phyloP scores from a whole-genome alignment of 2,113 vertebrate species.

The Hydropotes inermis region DNA sequence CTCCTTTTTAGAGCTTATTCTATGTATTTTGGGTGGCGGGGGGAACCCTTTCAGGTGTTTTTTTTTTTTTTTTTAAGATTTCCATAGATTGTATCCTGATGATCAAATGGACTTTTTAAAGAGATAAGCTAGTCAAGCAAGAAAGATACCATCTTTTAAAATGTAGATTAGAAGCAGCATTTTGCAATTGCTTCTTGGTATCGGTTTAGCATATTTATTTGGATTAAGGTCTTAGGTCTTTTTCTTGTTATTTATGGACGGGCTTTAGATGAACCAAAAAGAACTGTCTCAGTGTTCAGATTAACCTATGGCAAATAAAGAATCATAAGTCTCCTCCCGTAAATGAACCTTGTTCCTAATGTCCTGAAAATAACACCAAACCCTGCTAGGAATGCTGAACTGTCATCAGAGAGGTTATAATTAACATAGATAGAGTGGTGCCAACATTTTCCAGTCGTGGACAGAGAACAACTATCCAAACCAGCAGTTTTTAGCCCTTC shows the following conservation, averaged over 20 bases:
- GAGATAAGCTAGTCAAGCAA: not conserved
- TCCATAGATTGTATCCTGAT: constrained; percentile 42
- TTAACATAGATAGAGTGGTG: constrained; percentile 51
- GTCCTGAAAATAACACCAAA: constrained; percentile 30
- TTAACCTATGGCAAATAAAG: constrained; percentile 37
- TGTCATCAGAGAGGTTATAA: constrained; percentile 38
- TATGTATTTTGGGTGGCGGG: not conserved
- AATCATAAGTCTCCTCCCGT: not conserved
- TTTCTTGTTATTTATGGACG: not conserved
- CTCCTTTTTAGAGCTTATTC: constrained; percentile 63
- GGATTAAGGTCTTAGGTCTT: not conserved
- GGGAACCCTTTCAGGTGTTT: constrained; percentile 31
- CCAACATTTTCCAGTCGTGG: not conserved
- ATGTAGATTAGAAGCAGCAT: not conserved
- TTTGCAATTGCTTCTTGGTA: not conserved
- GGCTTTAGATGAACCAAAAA: not conserved
- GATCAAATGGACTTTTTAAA: constrained; percentile 23
- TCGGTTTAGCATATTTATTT: constrained; percentile 31
- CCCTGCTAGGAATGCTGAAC: not conserved
- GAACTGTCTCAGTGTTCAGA: not conserved
- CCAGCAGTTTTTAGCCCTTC: constrained; percentile 63
- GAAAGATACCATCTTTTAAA: not conserved
- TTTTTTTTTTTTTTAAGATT: not conserved
- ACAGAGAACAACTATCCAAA: constrained; percentile 58
- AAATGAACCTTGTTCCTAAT: not conserved